A percentile compares a stretch with the other conserved stretches of the same genome.
phyloP scores from a whole-genome alignment of 2,113 vertebrate genomes.

The Cavia porcellus region DNA sequence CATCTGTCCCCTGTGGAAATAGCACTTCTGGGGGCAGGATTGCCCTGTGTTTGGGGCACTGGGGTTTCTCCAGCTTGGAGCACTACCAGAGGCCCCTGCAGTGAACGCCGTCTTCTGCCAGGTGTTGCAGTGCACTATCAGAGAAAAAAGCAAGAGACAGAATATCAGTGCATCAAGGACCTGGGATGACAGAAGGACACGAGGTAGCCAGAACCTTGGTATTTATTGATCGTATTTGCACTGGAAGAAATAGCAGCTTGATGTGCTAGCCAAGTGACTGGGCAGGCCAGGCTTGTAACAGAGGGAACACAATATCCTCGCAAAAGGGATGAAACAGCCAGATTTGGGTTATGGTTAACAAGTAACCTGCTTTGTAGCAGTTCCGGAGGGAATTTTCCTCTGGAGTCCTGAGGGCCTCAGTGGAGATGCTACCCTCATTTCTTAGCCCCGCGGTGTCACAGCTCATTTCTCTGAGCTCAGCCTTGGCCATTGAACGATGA shows the following conservation, averaged over 20 bases:
- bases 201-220: not conserved
- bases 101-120: not conserved
- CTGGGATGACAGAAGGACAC: not conserved
- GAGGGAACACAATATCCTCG: not conserved
- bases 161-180: not conserved
- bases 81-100: not conserved
- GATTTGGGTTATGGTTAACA: not conserved
- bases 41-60: not conserved
- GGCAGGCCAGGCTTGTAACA: not conserved
- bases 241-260: not conserved
- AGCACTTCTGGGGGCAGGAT: not conserved
- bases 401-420: not conserved
- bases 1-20: not conserved
- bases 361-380: not conserved
- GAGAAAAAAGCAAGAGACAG: not conserved
- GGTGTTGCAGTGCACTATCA: not conserved
- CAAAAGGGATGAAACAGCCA: not conserved
- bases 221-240: not conserved
- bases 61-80: not conserved
- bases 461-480: not conserved
- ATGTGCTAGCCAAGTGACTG: not conserved
- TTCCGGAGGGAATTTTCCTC: not conserved
- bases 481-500: not conserved
- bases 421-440: not conserved
- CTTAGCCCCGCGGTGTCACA: not conserved